Conservation (phyloP, 2,888 invertebrate genomes). For the Phorcus lineatus region DNA sequence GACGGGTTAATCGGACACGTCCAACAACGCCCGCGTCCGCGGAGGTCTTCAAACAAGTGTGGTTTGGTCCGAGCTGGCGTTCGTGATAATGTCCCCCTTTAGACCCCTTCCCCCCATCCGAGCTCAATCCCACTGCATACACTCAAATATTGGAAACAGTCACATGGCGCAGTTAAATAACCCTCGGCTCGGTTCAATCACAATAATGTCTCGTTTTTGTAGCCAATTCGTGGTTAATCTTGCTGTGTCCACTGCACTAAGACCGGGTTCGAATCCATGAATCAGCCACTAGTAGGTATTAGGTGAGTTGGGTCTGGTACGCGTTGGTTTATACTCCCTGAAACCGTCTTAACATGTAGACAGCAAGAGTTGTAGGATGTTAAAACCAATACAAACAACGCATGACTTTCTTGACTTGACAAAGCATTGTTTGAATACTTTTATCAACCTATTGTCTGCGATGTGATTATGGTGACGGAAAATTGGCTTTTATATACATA, state of each 20-base stretch:
- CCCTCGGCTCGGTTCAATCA: neutral
- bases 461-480: no score
- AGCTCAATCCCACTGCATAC: neutral
- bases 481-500: no score
- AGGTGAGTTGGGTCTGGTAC: no score
- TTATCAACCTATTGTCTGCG: no score
- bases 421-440: no score
- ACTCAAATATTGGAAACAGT: constrained; percentile 1
- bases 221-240: neutral
- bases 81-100: neutral
- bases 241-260: neutral
- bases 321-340: no score
- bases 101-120: neutral
- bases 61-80: neutral
- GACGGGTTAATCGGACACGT: neutral
- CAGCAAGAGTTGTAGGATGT: no score
- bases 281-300: no score
- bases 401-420: no score
- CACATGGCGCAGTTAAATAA: neutral
- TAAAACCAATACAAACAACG: no score
- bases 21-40: neutral
- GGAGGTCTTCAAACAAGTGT: neutral
- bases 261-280: no score
- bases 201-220: neutral
- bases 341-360: no score